Percentiles rank a stretch among this genome's conserved stretches.
phyloP scores from a whole-genome alignment of 2,113 vertebrate species.

The Protomyctophum bolini region DNA sequence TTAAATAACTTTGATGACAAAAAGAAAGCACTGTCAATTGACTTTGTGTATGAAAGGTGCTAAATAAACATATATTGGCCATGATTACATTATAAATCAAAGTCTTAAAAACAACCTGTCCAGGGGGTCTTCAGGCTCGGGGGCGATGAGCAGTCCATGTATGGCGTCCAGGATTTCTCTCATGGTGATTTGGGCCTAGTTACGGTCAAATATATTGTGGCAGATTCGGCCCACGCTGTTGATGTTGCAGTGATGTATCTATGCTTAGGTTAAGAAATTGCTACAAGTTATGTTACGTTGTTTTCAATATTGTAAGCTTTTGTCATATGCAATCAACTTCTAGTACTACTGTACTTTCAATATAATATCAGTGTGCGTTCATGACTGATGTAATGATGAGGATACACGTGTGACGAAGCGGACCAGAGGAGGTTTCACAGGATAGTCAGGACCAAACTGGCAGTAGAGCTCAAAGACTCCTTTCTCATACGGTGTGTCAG shows the following conservation, averaged over 20 bases:
- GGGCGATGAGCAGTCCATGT: constrained; percentile 69
- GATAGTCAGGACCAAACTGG: constrained; percentile 68
- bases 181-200: constrained; percentile 71
- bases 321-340: too few species aligned
- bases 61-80: too few species aligned
- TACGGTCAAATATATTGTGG: constrained; percentile 74
- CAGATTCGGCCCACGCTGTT: constrained; percentile 74
- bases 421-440: constrained; percentile 67
- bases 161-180: constrained; percentile 68
- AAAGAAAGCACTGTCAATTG: too few species aligned
- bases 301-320: too few species aligned
- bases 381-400: constrained; percentile 13
- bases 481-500: constrained; percentile 68
- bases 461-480: constrained; percentile 74
- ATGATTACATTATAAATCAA: too few species aligned
- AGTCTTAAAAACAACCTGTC: constrained; percentile 54
- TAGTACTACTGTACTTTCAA: too few species aligned
- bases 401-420: constrained; percentile 72
- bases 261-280: constrained; percentile 41
- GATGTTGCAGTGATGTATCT: constrained; percentile 75
- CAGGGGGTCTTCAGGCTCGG: constrained; percentile 70
- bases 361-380: too few species aligned
- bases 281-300: neutral
- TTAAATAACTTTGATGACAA: too few species aligned
- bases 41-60: neutral